These are phyloP conservation scores for Smittia sp. DNA, from an alignment of 2,888 invertebrate species.

Conservation along the genomic window DNA sequence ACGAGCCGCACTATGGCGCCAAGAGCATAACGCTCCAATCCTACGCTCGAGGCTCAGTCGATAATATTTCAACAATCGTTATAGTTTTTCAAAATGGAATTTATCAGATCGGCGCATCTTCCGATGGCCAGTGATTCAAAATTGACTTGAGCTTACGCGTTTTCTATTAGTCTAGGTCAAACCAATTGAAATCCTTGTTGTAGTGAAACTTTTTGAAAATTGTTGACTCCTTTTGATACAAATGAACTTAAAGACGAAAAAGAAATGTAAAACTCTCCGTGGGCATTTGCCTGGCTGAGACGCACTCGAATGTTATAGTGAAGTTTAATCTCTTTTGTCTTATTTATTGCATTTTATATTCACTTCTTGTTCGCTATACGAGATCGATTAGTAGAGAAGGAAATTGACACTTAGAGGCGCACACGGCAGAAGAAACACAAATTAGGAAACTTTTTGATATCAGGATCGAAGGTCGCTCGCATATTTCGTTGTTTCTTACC, in stretches of 20 bases:
- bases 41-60: conserved; percentile 86
- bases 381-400: too few species aligned
- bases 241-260: background rate
- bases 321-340: too few species aligned
- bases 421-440: too few species aligned
- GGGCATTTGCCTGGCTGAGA: background rate
- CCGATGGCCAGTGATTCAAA: background rate
- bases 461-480: too few species aligned
- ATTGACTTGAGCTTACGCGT: background rate
- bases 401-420: too few species aligned
- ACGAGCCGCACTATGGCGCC: conserved; percentile 86
- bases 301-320: background rate
- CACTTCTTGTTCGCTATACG: too few species aligned
- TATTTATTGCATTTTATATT: too few species aligned
- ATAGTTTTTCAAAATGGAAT: conserved; percentile 69
- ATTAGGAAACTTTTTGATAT: too few species aligned
- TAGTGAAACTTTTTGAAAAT: background rate
- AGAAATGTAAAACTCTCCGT: background rate
- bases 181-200: background rate
- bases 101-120: conserved; percentile 47
- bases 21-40: conserved; percentile 88
- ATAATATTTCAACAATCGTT: conserved; percentile 92
- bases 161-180: background rate
- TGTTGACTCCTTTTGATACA: background rate
- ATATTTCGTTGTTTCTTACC: too few species aligned